Percentiles rank a stretch among this genome's conserved stretches.
Evolutionary conservation across 2,888 invertebrate genomes (phyloP).

Genomic region (Byasa hedistus): DNA sequence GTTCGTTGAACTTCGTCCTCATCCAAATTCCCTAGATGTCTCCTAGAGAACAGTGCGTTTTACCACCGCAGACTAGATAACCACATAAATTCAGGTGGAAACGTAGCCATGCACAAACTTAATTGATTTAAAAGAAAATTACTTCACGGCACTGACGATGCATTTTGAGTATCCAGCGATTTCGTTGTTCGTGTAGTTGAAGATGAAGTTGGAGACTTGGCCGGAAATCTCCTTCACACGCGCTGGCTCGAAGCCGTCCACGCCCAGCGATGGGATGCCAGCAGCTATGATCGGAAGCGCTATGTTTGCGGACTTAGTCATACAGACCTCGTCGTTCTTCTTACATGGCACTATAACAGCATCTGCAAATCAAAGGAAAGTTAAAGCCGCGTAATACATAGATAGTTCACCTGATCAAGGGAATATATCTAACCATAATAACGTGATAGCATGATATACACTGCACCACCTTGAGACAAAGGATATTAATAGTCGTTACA

Average conservation of each 20-base stretch:
- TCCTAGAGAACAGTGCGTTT: too few relatives aligned
- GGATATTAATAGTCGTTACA: too few relatives aligned
- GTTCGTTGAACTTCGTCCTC: too few relatives aligned
- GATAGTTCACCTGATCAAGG: too few relatives aligned
- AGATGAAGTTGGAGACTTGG: conserved; percentile 40
- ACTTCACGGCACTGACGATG: conserved; percentile 35
- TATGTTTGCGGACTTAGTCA: conserved; percentile 32
- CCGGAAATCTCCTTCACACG: conserved; percentile 39
- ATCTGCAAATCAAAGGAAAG: background rate
- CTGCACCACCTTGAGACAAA: too few relatives aligned
- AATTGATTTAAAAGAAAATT: too few relatives aligned
- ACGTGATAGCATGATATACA: too few relatives aligned
- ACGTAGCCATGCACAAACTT: too few relatives aligned
- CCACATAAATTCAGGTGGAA: too few relatives aligned
- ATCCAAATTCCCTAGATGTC: too few relatives aligned
- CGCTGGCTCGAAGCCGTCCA: conserved; percentile 44
- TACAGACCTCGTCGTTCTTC: conserved; percentile 36
- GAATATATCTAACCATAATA: too few relatives aligned
- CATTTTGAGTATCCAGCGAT: conserved; percentile 45
- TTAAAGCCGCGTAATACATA: background rate
- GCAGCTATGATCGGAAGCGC: conserved; percentile 36
- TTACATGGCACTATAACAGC: conserved; percentile 38
- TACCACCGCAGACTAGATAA: too few relatives aligned
- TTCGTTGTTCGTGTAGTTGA: conserved; percentile 39
- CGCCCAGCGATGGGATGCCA: conserved; percentile 39